Evolutionary conservation across 1,140 invertebrate species (phyloP), one percentile per base, ranked within the genome.

Genomic region (Chrysopa pallens): DNA sequence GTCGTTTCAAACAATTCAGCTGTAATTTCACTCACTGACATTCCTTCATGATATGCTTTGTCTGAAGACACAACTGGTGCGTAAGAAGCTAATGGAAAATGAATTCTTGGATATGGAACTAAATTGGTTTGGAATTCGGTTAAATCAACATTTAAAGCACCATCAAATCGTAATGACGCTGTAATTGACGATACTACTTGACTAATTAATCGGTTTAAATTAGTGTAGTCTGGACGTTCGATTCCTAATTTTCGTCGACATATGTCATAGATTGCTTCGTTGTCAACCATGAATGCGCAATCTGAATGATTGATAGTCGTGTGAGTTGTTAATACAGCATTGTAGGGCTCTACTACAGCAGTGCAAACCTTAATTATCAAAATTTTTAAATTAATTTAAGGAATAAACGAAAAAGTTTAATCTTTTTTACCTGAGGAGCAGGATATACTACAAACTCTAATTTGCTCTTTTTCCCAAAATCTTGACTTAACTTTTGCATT

Each of bases 181-280:
- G 80, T 83, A 39, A 84, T 80, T 4, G 78, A 81, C 0, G 78
- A 81, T 13, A 84, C 78, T 29, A 83, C 78, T 63, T 84, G 76
- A 14, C 73, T 73, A 46, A 79, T 76, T 8, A 78, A 53, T 27
- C 75, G 58, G 52, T 78, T 78, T 48, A 78, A 58, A 56, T 76
- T 77, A 7, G 66, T 68, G 52, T 79, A 79, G 1, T 67, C 72
- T 0, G 78, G 68, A 4, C 73, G 53, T 27, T 74, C 74, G 39
- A 83, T 74, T 52, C 69, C 69, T 45, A 82, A 58, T 50, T 78
- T 78, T 38, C 69, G 58, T 29, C 70, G 48, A 46, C 78, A 83
- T 49, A 81, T 77, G 49, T 83, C 76, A 53, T 79, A 81, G 45
- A 80, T 81, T 41, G 76, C 78, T 56, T 82, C 75, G 55, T 79